Evolutionary conservation across 2,113 vertebrate species (phyloP), one percentile per base, ranked within the genome.

Genomic region (Laterallus jamaicensis): DNA sequence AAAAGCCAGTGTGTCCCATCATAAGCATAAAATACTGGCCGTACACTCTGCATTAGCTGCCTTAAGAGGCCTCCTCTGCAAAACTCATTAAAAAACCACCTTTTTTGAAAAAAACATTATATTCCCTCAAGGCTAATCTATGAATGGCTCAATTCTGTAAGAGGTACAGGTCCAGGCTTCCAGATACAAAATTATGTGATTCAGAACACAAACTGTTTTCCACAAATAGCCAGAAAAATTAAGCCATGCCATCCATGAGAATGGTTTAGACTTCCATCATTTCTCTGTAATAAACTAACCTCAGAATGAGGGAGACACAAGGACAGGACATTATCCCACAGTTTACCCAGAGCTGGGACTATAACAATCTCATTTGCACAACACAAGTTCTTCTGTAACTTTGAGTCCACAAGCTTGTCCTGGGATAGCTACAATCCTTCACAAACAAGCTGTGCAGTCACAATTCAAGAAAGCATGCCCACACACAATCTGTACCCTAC

Each of bases 361-460:
- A 6, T 67, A 85, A 87, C 10, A 20, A 22, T 26, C 28, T 88
- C 22, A 15, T 80, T 88, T 55, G 28, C 59, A 88, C 55, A 42
- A 4, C 39, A 50, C 19, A 47, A 71, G 26, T 35, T 77, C 49
- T 26, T n/a, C 5, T 35, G 47, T 47, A 39, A 31, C 37, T 67
- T 2, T 60, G 54, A 49, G 32, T 76, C 80, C 73, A 60, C 0
- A 0, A 58, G n/a, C 64, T 78, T 92, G 83, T 90, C 93, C 93
- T 64, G 77, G 79, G 90, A 40, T 37, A 92, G 73, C 71, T 90
- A 11, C 52, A n/a, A 18, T 73, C 79, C 79, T 86, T 63, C 92
- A 67, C 79, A 80, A 92, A 77, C 82, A 97, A 94, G 82, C 82
- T 95, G 88, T 93, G 58, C 67, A 86, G 82, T 86, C 79, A 77